Evolutionary conservation across 2,797 vertebrate species (phyloP), one percentile per base, ranked within the genome.

Genomic region (Scolopax bukidnonensis): DNA sequence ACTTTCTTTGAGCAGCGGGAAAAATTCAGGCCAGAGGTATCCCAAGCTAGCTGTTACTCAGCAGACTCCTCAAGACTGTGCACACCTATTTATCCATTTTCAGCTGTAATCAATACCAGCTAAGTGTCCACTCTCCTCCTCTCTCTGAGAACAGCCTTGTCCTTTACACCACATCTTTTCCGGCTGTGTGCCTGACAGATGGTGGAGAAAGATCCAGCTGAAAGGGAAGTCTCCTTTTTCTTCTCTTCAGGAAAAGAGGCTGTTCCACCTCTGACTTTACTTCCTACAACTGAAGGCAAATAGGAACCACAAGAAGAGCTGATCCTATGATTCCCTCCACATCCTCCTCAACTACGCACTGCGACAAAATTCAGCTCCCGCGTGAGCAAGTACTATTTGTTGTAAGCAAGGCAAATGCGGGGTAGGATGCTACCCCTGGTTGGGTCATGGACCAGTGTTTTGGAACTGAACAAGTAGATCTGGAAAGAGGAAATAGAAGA

Each of bases 391-490:
- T 9, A 38, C 40, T 12, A 17, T 30, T 57, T 4, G 13, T 47
- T 1, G 4, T n/a, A 78, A 64, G 16, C 38, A n/a, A 33, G 1
- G 0, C 5, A 11, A 76, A 28, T 27, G 33, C 17, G n/a, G 13
- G 53, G 19, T 45, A 67, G n/a, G 41, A 59, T 8, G 11, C 21
- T 59, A 33, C 8, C 33, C 7, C 9, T 59, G 3, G 25, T 6
- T 13, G 33, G 20, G 56, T 33, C 63, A 85, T 0, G 30, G 21
- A 36, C 36, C 17, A n/a, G 13, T 67, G 41, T 21, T 57, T 51
- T 24, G 6, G 17, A 67, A 21, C 9, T 57, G 38, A 89, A 73
- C 20, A 47, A 38, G 24, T 40, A 71, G 45, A 48, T 47, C 38
- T 21, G n/a, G 40, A 48, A 76, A 27, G 11, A 36, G 25, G 19